Conservation (phyloP, 2,797 vertebrate genomes). For the Aphelocoma californica region DNA sequence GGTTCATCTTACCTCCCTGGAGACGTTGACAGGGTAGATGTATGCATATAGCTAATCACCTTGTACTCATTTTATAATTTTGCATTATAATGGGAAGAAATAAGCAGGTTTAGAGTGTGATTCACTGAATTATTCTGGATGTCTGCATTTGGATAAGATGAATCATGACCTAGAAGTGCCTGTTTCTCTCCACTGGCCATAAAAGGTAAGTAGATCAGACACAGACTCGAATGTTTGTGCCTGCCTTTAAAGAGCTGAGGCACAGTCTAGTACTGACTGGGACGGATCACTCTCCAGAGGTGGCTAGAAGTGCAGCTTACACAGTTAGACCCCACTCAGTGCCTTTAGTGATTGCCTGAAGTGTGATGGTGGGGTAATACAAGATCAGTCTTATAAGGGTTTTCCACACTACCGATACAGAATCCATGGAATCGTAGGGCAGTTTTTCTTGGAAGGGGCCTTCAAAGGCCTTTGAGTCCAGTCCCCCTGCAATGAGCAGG, state of each 20-base stretch:
- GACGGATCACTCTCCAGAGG: neutral
- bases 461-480: neutral
- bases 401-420: neutral
- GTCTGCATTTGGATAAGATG: neutral
- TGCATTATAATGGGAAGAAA: neutral
- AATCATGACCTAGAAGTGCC: neutral
- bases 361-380: neutral
- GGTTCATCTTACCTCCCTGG: neutral
- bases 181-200: neutral
- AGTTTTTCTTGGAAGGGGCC: neutral
- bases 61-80: neutral
- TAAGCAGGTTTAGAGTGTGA: neutral
- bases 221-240: neutral
- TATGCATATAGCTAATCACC: neutral
- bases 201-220: neutral
- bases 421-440: neutral
- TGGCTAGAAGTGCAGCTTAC: neutral
- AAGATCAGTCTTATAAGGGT: neutral
- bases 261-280: neutral
- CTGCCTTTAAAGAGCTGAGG: neutral
- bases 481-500: neutral
- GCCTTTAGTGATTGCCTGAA: neutral
- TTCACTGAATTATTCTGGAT: neutral
- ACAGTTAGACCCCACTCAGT: neutral
- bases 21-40: neutral